Conservation (phyloP, 2,113 vertebrate species). For the Coreoperca whiteheadi region DNA sequence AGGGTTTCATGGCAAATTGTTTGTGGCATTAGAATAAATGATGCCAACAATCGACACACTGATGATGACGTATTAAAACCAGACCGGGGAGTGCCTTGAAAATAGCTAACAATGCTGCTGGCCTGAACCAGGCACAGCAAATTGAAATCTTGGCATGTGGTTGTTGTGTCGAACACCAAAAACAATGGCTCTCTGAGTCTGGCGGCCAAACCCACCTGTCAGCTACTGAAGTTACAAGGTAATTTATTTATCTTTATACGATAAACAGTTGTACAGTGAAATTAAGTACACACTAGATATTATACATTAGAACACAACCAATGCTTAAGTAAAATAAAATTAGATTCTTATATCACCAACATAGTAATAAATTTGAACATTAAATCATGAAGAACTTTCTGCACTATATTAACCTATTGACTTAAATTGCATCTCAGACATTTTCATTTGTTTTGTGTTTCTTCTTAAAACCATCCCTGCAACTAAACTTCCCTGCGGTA, state of each 20-base stretch:
- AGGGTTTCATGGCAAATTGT: conserved; percentile 36
- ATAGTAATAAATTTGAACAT: background rate
- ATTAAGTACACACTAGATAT: no score
- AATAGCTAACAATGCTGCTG: background rate
- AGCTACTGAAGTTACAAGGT: no score
- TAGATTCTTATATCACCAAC: background rate
- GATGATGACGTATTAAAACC: conserved; percentile 21
- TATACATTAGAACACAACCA: conserved; percentile 26
- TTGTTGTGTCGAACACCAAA: conserved; percentile 15
- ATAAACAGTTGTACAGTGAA: no score
- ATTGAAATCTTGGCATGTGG: conserved; percentile 19
- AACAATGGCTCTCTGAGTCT: background rate
- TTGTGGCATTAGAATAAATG: conserved; percentile 8
- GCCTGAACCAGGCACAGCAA: background rate
- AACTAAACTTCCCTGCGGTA: background rate
- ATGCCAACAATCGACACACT: background rate
- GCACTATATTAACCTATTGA: background rate
- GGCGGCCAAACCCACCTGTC: background rate
- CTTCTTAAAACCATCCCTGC: conserved; percentile 7
- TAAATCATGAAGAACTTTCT: background rate
- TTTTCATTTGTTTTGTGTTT: conserved; percentile 7
- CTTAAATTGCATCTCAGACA: background rate
- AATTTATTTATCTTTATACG: no score
- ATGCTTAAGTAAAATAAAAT: background rate
- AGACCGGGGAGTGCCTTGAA: background rate